Evolutionary conservation across 2,797 vertebrate species (phyloP).

Genomic region (Gallinago solitaria): DNA sequence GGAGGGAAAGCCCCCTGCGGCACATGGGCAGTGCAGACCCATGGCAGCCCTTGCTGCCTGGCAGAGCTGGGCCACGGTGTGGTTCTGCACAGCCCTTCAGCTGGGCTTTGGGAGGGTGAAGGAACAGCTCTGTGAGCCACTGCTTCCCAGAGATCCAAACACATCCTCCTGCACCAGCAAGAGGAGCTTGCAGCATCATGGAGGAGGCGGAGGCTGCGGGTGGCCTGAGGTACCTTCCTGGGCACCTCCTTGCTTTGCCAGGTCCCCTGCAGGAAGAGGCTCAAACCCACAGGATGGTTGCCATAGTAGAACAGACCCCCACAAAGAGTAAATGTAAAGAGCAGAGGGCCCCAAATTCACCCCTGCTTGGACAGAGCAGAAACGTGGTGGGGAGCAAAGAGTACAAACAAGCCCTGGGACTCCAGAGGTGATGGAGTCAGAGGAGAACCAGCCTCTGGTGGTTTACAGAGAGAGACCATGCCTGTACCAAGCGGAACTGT

Average conservation of each 20-base stretch:
- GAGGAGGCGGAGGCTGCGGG: rapidly evolving
- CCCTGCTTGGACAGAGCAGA: not conserved
- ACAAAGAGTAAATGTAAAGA: not conserved
- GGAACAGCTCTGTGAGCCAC: not conserved
- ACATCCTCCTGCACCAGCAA: not conserved
- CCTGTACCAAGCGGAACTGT: not conserved
- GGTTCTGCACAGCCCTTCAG: not conserved
- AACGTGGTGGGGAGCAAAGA: not conserved
- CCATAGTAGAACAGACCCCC: not conserved
- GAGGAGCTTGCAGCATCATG: not conserved
- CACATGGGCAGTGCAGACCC: not conserved
- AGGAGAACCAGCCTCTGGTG: not conserved
- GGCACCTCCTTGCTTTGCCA: not conserved
- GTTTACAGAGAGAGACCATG: not conserved
- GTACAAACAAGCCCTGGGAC: not conserved
- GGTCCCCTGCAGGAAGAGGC: not conserved
- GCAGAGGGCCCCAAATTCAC: not conserved
- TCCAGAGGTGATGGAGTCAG: not conserved
- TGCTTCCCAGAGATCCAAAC: not conserved
- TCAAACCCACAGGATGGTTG: not conserved
- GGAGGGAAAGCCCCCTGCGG: rapidly evolving
- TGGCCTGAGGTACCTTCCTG: not conserved
- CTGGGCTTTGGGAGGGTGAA: not conserved
- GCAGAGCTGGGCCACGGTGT: not conserved
- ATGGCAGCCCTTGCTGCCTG: not conserved